Evolutionary conservation across 1,140 invertebrate genomes (phyloP).

Genomic region (Callitettix versicolor): DNA sequence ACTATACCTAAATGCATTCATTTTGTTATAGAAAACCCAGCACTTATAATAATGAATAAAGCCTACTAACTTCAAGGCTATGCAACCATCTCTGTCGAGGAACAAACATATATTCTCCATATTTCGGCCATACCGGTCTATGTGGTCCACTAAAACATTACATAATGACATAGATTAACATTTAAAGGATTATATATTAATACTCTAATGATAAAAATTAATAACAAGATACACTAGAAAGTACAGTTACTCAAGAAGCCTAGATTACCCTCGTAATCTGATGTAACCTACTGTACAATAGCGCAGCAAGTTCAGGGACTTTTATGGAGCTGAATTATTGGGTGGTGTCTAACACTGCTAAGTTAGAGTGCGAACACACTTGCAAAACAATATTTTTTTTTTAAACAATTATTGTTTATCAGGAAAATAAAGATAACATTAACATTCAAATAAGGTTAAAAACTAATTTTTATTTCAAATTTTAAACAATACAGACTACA

Average conservation of each 20-base stretch:
- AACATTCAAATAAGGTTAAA: too few relatives aligned
- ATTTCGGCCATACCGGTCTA: constrained; percentile 68
- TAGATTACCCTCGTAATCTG: neutral
- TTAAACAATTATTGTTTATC: too few relatives aligned
- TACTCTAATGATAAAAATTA: neutral
- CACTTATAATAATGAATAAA: constrained; percentile 3
- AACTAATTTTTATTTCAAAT: too few relatives aligned
- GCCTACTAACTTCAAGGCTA: constrained; percentile 54
- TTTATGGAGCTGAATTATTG: too few relatives aligned
- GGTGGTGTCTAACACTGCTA: too few relatives aligned
- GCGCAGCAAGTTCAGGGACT: too few relatives aligned
- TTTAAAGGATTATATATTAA: neutral
- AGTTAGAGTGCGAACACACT: too few relatives aligned
- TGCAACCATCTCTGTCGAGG: constrained; percentile 78
- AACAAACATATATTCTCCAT: constrained; percentile 72
- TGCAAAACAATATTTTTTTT: too few relatives aligned
- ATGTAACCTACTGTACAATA: neutral
- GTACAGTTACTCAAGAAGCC: neutral
- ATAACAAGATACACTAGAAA: neutral
- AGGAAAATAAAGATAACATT: too few relatives aligned
- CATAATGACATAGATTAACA: neutral
- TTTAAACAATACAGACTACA: too few relatives aligned
- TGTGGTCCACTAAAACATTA: constrained; percentile 58
- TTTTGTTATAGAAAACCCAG: too few relatives aligned
- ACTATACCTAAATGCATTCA: too few relatives aligned